Conservation (phyloP, 2,113 vertebrate species). For the Agelaius tricolor region DNA sequence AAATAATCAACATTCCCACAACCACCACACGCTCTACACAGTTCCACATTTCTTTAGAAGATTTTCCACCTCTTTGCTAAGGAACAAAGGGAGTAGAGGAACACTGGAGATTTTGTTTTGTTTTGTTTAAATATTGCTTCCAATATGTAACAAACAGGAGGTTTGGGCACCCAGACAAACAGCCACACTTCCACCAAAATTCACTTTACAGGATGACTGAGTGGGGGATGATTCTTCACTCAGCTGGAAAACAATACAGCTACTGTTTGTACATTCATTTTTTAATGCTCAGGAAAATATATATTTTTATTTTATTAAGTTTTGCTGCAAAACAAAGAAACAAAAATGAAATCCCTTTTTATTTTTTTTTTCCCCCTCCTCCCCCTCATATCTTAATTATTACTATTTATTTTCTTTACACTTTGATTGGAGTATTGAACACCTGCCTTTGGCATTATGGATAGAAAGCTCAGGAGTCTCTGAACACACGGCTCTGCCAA, state of each 20-base stretch:
- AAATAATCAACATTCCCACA: too few relatives aligned
- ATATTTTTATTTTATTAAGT: slow-evolving; percentile 58
- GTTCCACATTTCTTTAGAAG: background rate
- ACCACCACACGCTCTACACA: background rate
- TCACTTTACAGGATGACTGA: background rate
- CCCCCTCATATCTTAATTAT: background rate
- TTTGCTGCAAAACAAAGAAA: slow-evolving; percentile 65
- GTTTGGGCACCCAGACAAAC: background rate
- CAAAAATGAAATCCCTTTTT: slow-evolving; percentile 39
- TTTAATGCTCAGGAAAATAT: slow-evolving; percentile 62
- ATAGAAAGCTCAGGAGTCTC: slow-evolving; percentile 50
- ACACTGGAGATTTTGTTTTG: background rate
- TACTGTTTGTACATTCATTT: slow-evolving; percentile 49
- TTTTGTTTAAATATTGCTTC: slow-evolving; percentile 9
- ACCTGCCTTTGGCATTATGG: slow-evolving; percentile 61
- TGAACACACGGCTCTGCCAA: slow-evolving; percentile 36
- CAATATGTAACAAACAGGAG: background rate
- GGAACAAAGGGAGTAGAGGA: background rate
- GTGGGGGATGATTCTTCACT: background rate
- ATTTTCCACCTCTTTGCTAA: background rate
- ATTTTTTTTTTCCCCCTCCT: fast-evolving
- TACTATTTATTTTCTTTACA: slow-evolving; percentile 52
- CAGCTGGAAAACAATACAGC: slow-evolving; percentile 9
- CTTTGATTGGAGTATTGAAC: slow-evolving; percentile 36
- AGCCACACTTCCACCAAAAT: background rate